Conservation (phyloP, 2,888 invertebrate species). For the Cyclophora punctaria region DNA sequence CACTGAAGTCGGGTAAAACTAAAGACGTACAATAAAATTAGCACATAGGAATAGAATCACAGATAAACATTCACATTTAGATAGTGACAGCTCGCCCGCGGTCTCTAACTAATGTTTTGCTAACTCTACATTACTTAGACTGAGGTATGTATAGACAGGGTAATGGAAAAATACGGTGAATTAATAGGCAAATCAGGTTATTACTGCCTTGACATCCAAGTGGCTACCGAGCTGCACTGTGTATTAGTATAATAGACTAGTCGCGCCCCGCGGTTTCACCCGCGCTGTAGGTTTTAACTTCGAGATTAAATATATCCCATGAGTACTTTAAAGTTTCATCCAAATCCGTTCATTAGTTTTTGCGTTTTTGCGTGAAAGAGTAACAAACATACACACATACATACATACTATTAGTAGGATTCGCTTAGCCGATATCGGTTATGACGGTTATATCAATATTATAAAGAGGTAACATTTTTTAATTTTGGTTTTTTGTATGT, state of each 20-base stretch:
- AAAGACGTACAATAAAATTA: background rate
- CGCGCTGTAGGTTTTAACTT: background rate
- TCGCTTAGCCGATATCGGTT: background rate
- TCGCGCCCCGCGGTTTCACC: too few species aligned
- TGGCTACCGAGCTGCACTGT: too few species aligned
- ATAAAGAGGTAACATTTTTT: too few species aligned
- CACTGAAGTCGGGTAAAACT: too few species aligned
- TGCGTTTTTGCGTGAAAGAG: background rate
- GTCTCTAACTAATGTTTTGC: slow-evolving; percentile 42
- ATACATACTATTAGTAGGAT: background rate
- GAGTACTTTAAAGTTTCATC: too few species aligned
- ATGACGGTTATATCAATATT: too few species aligned
- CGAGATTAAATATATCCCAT: background rate
- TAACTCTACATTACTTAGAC: slow-evolving; percentile 29
- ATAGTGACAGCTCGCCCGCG: slow-evolving; percentile 32
- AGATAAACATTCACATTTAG: slow-evolving; percentile 34
- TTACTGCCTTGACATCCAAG: background rate
- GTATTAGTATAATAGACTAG: too few species aligned
- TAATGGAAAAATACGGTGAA: too few species aligned
- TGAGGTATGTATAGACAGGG: too few species aligned
- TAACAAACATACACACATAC: background rate
- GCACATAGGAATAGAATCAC: slow-evolving; percentile 9
- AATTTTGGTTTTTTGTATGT: too few species aligned
- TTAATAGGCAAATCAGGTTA: background rate
- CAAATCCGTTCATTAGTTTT: too few species aligned